These are phyloP conservation scores for Erethizon dorsatum DNA, from an alignment of 2,797 vertebrate genomes.

Conservation along the genomic window DNA sequence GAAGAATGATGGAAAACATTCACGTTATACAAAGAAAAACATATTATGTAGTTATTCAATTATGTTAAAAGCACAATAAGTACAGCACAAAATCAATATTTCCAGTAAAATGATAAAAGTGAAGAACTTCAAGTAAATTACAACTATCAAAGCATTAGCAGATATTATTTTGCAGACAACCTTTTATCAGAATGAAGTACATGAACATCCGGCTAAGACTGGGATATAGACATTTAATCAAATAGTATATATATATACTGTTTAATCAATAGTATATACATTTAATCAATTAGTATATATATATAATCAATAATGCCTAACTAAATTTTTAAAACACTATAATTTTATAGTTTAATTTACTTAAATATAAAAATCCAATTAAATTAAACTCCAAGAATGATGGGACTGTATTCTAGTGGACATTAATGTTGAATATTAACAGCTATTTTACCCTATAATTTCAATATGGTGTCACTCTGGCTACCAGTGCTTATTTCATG, in stretches of 20 bases:
- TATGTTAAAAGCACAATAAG: constrained; percentile 5
- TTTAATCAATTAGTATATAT: no score
- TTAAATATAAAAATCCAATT: constrained; percentile 10
- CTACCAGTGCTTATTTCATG: not conserved
- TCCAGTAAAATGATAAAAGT: constrained; percentile 44
- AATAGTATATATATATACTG: no score
- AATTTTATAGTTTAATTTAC: constrained; percentile 1
- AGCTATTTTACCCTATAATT: not conserved
- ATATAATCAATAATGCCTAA: not conserved
- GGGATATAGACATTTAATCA: no score
- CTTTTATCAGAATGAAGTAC: not conserved
- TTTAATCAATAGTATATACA: no score
- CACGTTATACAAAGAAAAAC: not conserved
- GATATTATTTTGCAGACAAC: not conserved
- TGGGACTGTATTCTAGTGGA: not conserved
- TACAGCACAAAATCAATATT: constrained; percentile 38
- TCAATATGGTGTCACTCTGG: not conserved
- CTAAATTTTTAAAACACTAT: not conserved
- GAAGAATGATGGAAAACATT: constrained; percentile 27
- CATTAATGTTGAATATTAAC: not conserved
- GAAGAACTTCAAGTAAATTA: constrained; percentile 21
- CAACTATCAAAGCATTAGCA: not conserved
- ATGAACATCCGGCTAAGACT: not conserved
- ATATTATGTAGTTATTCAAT: not conserved
- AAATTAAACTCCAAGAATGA: not conserved